Evolutionary conservation across 2,797 vertebrate species (phyloP).

Genomic region (Alca torda): DNA sequence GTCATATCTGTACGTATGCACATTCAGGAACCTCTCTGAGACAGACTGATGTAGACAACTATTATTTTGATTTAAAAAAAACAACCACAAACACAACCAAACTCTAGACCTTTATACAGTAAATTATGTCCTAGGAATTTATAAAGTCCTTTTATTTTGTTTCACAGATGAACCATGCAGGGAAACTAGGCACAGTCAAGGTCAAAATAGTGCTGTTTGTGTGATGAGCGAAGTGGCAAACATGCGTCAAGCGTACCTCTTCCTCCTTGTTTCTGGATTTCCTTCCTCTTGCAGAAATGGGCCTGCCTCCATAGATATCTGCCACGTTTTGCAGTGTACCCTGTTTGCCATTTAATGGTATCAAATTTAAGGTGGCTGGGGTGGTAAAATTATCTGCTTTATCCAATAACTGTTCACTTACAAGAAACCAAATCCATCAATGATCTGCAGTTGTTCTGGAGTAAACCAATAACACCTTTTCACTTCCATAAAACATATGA

Average conservation of each 20-base stretch:
- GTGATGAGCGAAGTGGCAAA: slow-evolving; percentile 68
- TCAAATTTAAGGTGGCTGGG: slow-evolving; percentile 81
- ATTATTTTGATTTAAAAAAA: slow-evolving; percentile 8
- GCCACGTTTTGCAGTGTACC: slow-evolving; percentile 91
- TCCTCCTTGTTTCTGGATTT: slow-evolving; percentile 95
- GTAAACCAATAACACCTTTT: neutral
- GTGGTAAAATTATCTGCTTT: slow-evolving; percentile 56
- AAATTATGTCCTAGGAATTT: slow-evolving; percentile 30
- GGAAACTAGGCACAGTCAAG: slow-evolving; percentile 49
- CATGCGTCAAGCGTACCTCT: slow-evolving; percentile 92
- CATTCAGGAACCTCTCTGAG: neutral
- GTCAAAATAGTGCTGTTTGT: slow-evolving; percentile 32
- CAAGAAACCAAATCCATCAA: slow-evolving; percentile 26
- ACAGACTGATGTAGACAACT: neutral
- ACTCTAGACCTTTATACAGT: slow-evolving; percentile 21
- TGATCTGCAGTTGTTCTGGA: neutral
- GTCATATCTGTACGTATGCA: neutral
- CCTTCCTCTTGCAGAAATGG: slow-evolving; percentile 86
- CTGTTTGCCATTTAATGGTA: slow-evolving; percentile 93
- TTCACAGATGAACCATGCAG: slow-evolving; percentile 74
- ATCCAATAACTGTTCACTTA: slow-evolving; percentile 30
- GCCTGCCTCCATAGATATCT: slow-evolving; percentile 88
- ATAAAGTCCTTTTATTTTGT: slow-evolving; percentile 29
- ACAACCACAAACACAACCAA: neutral
- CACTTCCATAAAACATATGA: neutral